Evolutionary conservation across 2,888 invertebrate genomes (phyloP), one percentile per base, ranked within the genome.

Genomic region (Phortica magna): DNA sequence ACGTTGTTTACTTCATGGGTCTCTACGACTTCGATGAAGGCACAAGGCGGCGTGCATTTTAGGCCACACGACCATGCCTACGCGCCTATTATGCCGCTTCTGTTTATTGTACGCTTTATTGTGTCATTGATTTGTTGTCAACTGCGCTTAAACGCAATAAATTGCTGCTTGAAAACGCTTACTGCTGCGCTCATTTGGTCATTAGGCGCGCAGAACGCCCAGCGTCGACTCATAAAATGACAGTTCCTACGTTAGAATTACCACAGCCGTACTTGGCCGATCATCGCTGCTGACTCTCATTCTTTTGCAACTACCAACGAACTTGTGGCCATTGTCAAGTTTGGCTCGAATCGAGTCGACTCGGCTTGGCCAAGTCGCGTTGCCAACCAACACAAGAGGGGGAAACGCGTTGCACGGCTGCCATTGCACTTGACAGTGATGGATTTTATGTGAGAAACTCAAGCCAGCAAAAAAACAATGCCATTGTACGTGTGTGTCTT

Each of bases 391-490:
- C 43, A 75, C 65, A 79, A 84, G 79, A 81, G 84, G 77, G 77
- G 78, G 87, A 76, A 78, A 84, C 81, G 84, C 85, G 85, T 86
- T 88, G 83, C 78, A 78, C 78, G 77, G 74, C 79, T 72, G 42
- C 79, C 72, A 71, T 78, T 78, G 78, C 86, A 81, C 84, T 83
- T 89, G 88, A 89, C 89, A 89, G 84, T 89, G 89, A 89, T 86
- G 88, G 83, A 89, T 89, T 82, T 87, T 83, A 89, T 89, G 89
- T 88, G 89, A 88, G 85, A 85, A 88, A 85, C 84, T 84, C 81
- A 81, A 84, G 83, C 59, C 61, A 76, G 61, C 61, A 76, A 71
- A 76, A 76, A 77, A 76, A 80, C 57, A 74, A 76, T 77, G 77
- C 77, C 81, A 80, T 76, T 79, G 77, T 79, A 81, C 17, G 17